Evolutionary conservation across 2,113 vertebrate genomes (phyloP).

Genomic region (Oenanthe melanoleuca): DNA sequence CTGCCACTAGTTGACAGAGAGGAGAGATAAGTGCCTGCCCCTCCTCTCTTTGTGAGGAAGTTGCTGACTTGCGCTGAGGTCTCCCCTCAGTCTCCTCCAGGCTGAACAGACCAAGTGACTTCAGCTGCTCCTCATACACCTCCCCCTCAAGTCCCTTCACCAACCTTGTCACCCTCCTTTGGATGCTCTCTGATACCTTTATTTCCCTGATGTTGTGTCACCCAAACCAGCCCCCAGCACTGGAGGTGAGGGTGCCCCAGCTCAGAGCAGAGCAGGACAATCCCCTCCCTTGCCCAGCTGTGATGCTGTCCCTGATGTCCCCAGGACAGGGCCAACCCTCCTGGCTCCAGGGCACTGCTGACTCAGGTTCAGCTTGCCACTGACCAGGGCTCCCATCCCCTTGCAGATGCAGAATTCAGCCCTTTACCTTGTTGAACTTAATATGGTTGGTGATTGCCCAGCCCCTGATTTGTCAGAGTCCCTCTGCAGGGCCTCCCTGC

Average conservation of each 20-base stretch:
- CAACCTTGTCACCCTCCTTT: neutral
- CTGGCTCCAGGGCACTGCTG: neutral
- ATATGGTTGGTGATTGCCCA: neutral
- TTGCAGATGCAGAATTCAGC: fast-evolving
- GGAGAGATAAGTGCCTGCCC: neutral
- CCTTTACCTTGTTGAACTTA: neutral
- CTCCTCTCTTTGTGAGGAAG: fast-evolving
- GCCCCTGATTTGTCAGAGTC: neutral
- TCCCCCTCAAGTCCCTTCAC: neutral
- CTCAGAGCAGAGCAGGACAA: neutral
- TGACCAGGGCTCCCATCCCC: too few species aligned
- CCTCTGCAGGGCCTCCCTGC: neutral
- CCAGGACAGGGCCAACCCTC: neutral
- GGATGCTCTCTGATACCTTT: neutral
- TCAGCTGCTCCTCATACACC: fast-evolving
- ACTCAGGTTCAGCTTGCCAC: fast-evolving
- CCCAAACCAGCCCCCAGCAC: neutral
- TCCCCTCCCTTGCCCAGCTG: neutral
- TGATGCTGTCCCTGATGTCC: neutral
- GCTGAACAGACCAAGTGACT: neutral
- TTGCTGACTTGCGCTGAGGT: neutral
- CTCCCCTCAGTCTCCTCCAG: neutral
- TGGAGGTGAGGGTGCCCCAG: neutral
- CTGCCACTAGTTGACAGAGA: neutral
- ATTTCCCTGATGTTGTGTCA: too few species aligned